Evolutionary conservation across 2,113 vertebrate species (phyloP).

Genomic region (Sebastes fasciatus): DNA sequence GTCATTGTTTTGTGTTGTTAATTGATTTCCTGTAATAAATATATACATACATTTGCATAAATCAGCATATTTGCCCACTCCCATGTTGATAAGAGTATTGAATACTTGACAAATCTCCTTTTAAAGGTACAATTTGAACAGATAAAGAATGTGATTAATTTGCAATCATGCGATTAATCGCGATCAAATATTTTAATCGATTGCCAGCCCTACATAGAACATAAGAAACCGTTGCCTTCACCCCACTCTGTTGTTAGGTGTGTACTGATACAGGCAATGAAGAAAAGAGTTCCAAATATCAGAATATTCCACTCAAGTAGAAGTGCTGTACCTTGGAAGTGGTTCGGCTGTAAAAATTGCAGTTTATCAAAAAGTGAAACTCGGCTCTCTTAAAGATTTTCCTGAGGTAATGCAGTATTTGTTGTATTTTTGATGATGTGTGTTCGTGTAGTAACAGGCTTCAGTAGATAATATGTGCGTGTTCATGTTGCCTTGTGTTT

Average conservation of each 20-base stretch:
- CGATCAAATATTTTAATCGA: no score
- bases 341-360: background rate
- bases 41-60: no score
- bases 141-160: no score
- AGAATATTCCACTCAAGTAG: background rate
- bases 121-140: no score
- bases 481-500: background rate
- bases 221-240: background rate
- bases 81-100: no score
- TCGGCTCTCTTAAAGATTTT: background rate
- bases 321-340: background rate
- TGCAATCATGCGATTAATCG: no score
- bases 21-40: no score
- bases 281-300: background rate
- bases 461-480: background rate
- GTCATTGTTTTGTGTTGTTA: no score
- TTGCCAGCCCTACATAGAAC: background rate
- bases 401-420: background rate
- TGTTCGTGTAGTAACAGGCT: background rate
- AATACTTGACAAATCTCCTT: no score
- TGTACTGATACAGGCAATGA: background rate
- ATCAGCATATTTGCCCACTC: no score
- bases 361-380: conserved; percentile 5
- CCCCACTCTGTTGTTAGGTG: background rate
- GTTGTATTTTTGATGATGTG: background rate